phyloP scores from a whole-genome alignment of 1,140 invertebrate genomes.

The Hydropsyche tenuis region DNA sequence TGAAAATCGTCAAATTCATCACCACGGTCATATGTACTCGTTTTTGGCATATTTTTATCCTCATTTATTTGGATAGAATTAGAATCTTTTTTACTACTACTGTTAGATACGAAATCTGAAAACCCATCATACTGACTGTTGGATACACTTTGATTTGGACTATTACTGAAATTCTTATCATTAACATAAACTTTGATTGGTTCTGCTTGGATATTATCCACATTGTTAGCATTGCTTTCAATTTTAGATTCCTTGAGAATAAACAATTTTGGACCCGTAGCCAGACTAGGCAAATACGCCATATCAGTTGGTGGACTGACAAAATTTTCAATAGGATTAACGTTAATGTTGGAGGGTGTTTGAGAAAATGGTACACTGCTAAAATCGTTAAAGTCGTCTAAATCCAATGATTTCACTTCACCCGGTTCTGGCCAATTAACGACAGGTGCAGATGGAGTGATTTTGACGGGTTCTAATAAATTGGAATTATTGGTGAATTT shows the following conservation, averaged over 20 bases:
- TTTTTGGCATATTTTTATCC: background rate
- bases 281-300: slow-evolving; percentile 1
- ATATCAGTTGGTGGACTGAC: background rate
- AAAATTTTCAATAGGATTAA: background rate
- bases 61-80: background rate
- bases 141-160: background rate
- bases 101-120: background rate
- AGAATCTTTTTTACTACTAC: background rate
- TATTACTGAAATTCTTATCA: background rate
- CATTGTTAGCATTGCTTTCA: slow-evolving; percentile 2
- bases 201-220: background rate
- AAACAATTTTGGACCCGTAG: slow-evolving; percentile 35
- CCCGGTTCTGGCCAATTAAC: slow-evolving; percentile 62
- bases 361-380: slow-evolving; percentile 39
- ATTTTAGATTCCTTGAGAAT: slow-evolving; percentile 49
- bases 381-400: slow-evolving; percentile 59
- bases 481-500: slow-evolving; percentile 11
- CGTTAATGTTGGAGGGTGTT: background rate
- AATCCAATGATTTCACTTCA: slow-evolving; percentile 57
- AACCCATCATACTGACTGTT: background rate
- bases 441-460: slow-evolving; percentile 56
- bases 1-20: slow-evolving; percentile 62
- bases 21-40: slow-evolving; percentile 46
- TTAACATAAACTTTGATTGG: background rate
- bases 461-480: slow-evolving; percentile 58